Conservation (phyloP, 35 echinoderm and acorn worm species). For the Hemicentrotus pulcherrimus region DNA sequence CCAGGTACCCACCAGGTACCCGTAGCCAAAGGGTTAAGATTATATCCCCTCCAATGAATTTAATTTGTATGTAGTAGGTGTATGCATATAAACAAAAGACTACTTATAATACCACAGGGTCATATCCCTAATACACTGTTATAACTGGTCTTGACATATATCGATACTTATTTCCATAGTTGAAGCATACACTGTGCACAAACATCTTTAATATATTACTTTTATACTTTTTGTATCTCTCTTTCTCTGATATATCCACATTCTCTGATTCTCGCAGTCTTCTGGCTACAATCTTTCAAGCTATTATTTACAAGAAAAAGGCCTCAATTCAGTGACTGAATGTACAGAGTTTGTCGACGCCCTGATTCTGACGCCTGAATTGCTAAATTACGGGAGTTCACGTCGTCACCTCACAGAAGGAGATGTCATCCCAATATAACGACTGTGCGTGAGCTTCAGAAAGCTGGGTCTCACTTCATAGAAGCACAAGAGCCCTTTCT, state of each 20-base stretch:
- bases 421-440: not conserved
- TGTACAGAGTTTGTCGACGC: not conserved
- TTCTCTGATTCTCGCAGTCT: not conserved
- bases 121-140: not conserved
- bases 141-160: not conserved
- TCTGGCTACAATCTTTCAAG: not conserved
- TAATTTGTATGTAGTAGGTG: not conserved
- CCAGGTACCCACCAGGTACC: too few species aligned
- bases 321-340: constrained; percentile 16
- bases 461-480: not conserved
- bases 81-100: not conserved
- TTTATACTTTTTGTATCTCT: not conserved
- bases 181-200: not conserved
- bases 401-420: not conserved
- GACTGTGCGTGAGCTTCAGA: not conserved
- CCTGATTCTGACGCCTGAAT: not conserved
- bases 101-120: not conserved
- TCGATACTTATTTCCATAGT: not conserved
- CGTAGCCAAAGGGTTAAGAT: too few species aligned
- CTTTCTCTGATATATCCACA: not conserved
- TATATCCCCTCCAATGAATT: not conserved
- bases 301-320: constrained; percentile 13
- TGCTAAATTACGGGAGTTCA: not conserved
- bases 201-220: not conserved
- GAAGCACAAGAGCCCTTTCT: not conserved